Base-by-base conservation (phyloP, 2,113 vertebrate species). In the Recurvirostra avosetta region DNA sequence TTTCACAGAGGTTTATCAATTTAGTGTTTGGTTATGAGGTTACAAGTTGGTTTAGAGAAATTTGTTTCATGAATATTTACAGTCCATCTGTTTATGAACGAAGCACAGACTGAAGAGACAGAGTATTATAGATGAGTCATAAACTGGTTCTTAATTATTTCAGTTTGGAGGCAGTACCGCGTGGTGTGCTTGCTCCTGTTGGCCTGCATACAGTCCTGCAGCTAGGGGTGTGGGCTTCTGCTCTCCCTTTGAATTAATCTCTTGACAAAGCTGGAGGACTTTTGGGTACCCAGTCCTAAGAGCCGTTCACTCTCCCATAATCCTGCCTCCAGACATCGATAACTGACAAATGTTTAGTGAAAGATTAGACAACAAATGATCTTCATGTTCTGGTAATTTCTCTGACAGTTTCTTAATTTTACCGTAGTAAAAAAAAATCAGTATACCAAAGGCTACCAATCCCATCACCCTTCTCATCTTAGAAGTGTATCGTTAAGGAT, bases 1-100 rank as follows among this genome's bases (percentile, higher is more conserved):
- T 95, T 95, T 87, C 30, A 52, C 40, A 40, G 29, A 83, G 13
- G 19, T 75, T 77, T 70, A 30, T 80, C 40, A 43, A 86, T 20
- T 92, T 62, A 14, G 25, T 62, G 10, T 58, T 77, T 79, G n/a
- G n/a, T 87, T 93, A 36, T 70, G 52, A 79, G 29, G 50, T 89
- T 93, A 79, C 58, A 71, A 93, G 73, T 71, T 18, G 34, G 32
- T 89, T 93, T 89, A 89, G 88, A 67, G 87, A 84, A 70, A 38
- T 45, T 61, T 56, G 15, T 77, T 94, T 92, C 47, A 63, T 86
- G 67, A 66, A 56, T 90, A 91, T 92, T 93, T 95, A 70, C 55
- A 81, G 62, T 61, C 88, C 84, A 27, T 94, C 72, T 96, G 75
- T 73, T 94, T 67, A 40, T 88, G 92, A 95, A 86, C 6, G 8